A percentile compares a stretch with the other conserved stretches of the same genome.
phyloP scores from a whole-genome alignment of 2,113 vertebrate genomes.

The Geococcyx californianus region DNA sequence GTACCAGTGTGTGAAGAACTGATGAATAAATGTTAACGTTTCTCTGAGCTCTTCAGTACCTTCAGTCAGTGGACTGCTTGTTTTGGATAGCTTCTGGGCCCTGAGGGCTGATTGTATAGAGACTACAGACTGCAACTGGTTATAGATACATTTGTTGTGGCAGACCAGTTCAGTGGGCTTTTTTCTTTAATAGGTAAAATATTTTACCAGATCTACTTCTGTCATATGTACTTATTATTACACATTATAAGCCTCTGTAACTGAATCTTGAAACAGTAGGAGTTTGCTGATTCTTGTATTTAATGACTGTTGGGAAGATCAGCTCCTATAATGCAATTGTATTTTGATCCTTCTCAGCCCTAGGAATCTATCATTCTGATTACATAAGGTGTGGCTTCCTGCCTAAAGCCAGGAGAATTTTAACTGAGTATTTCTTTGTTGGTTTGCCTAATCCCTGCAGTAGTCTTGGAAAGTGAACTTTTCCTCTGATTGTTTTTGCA shows the following conservation, averaged over 20 bases:
- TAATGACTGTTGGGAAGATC: neutral
- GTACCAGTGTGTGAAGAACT: neutral
- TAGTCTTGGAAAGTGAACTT: neutral
- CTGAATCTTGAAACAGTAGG: neutral
- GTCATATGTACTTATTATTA: neutral
- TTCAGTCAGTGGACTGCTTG: neutral
- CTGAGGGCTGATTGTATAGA: neutral
- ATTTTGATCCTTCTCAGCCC: neutral
- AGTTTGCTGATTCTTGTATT: neutral
- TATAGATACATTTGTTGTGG: neutral
- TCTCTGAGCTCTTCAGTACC: neutral
- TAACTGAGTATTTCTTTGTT: neutral
- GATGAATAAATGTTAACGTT: neutral
- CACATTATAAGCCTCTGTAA: neutral
- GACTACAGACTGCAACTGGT: neutral
- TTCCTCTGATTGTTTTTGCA: neutral
- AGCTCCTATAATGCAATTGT: fast-evolving
- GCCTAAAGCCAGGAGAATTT: neutral
- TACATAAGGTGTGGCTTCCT: neutral
- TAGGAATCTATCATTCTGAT: neutral
- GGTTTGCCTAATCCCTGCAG: neutral
- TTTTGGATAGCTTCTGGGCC: neutral
- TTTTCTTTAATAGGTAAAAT: neutral
- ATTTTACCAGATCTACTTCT: neutral
- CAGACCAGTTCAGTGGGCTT: neutral